Conservation (phyloP, 1,140 invertebrate species). For the Platyscapa corneri region DNA sequence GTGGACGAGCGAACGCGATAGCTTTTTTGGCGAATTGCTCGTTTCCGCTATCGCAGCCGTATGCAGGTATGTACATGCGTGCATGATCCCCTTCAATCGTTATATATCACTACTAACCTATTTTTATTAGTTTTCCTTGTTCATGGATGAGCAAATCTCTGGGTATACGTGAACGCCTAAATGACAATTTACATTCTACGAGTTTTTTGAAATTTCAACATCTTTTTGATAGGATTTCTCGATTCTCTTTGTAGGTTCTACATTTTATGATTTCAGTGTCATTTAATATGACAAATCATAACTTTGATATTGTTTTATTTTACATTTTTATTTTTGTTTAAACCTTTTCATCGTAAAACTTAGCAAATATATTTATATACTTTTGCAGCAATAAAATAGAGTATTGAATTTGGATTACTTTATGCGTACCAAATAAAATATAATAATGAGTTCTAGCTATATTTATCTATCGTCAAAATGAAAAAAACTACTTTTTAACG, state of each 20-base stretch:
- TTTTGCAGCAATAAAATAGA: background rate
- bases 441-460: too few relatives aligned
- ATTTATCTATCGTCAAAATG: too few relatives aligned
- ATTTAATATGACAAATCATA: background rate
- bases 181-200: slow-evolving; percentile 11
- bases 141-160: background rate
- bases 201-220: background rate
- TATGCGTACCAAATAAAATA: background rate
- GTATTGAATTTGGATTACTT: background rate
- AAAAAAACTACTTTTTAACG: too few relatives aligned
- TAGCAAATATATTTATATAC: too few relatives aligned
- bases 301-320: background rate
- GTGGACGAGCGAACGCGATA: background rate
- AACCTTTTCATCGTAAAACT: background rate
- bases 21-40: slow-evolving; percentile 11
- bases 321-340: background rate
- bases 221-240: background rate
- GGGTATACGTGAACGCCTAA: background rate
- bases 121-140: slow-evolving; percentile 39
- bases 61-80: background rate
- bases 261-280: background rate
- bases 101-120: slow-evolving; percentile 10
- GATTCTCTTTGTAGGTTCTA: background rate
- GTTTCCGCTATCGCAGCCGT: slow-evolving; percentile 6
- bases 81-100: background rate